Conservation (phyloP, 53 echinoderm and acorn worm species). For the Echinometra lucunter region DNA sequence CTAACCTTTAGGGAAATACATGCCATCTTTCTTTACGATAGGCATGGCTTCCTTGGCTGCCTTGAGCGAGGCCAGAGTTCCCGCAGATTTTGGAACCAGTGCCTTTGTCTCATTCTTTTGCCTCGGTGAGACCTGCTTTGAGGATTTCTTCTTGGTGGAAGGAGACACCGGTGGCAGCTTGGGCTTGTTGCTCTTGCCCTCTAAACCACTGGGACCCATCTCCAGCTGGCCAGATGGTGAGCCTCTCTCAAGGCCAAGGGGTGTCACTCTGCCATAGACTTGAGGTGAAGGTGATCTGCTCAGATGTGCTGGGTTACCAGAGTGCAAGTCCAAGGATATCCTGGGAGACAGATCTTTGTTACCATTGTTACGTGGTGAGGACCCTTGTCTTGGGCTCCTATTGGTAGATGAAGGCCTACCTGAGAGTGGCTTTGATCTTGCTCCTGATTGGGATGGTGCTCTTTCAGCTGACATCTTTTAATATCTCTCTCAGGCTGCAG, state of each 20-base stretch:
- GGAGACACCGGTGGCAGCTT: conserved; percentile 50
- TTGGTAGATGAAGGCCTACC: conserved; percentile 48
- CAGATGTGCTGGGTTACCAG: neutral
- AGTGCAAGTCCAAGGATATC: neutral
- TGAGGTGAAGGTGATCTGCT: conserved; percentile 36
- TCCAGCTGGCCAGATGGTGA: conserved; percentile 30
- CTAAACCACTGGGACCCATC: neutral
- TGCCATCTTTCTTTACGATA: conserved; percentile 71
- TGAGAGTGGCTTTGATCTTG: neutral
- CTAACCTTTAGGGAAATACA: conserved; percentile 68
- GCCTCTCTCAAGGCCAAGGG: conserved; percentile 12
- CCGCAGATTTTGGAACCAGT: conserved; percentile 63
- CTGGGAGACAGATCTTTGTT: conserved; percentile 47
- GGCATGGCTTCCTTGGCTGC: conserved; percentile 63
- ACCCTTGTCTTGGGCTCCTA: conserved; percentile 8
- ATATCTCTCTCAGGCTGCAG: neutral
- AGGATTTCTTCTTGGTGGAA: conserved; percentile 35
- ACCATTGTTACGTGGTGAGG: conserved; percentile 11
- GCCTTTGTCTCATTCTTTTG: neutral
- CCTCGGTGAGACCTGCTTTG: conserved; percentile 36
- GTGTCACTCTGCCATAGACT: conserved; percentile 34
- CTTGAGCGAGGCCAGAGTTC: conserved; percentile 49
- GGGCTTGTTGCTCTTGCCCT: conserved; percentile 41
- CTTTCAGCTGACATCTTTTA: conserved; percentile 20
- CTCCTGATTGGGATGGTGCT: conserved; percentile 24